Evolutionary conservation across 2,113 vertebrate species (phyloP), one percentile per base, ranked within the genome.

Genomic region (Microcebus lehilahytsara): DNA sequence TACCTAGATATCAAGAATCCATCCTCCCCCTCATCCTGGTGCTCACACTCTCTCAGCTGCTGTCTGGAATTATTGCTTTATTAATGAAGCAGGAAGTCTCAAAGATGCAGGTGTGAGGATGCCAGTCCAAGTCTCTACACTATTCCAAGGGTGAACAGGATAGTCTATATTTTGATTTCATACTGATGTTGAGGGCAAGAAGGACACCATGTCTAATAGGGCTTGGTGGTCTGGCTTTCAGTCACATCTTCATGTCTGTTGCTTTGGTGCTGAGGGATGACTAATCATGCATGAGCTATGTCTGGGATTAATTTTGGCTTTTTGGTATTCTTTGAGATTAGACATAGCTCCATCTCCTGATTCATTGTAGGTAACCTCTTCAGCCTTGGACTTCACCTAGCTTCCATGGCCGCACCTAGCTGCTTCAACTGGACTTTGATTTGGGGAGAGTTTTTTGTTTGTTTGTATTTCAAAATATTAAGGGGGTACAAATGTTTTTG

Each of bases 11-110:
- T 91, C 99, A 99, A 11, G 99, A 99, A 95, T 98, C 99, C 14
- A 99, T 99, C 93, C 97, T 99, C 91, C 99, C 99, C 0, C 99
- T 99, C 75, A 99, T 99, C 58, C 46, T 66, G 56, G 69, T 99
- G 72, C 98, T 99, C 72, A 99, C 99, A 96, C 99, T 99, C 53
- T 99, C 99, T 30, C 99, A 99, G 87, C 99, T 99, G 98, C 98
- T 99, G 78, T 99, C 99, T 0, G 99, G 99, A 96, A 99, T 99
- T 98, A 99, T 99, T 92, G 99, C 99, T 80, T 99, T 99, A 99
- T 95, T 99, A 99, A 99, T 60, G 99, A 99, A 0, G 99, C 99
- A 0, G 96, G 98, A 58, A 99, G 99, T 94, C 99, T 99, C 94
- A n/a, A 81, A 8, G 97, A 80, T 17, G 99, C 99, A 11, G 99